phyloP scores from a whole-genome alignment of 2,888 invertebrate species.

The Aromia moschata region DNA sequence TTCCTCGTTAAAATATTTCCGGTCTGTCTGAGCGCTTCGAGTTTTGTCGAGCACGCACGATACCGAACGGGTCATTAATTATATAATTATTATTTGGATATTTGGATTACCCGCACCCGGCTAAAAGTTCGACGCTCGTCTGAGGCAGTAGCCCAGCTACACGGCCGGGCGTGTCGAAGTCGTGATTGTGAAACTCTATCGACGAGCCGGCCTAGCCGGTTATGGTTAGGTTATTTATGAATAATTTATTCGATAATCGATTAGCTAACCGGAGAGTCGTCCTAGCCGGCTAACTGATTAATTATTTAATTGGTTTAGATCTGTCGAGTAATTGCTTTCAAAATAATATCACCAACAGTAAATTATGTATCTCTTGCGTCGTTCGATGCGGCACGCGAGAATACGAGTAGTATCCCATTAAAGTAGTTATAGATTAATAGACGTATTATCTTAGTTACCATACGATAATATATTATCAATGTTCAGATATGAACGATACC shows the following conservation, averaged over 20 bases:
- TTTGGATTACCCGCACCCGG: not conserved
- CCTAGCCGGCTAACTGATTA: not conserved
- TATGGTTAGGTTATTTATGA: conserved; percentile 3
- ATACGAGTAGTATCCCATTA: no score
- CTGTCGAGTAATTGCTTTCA: conserved; percentile 1
- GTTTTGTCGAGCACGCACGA: not conserved
- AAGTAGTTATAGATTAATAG: no score
- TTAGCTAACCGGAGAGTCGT: conserved; percentile 5
- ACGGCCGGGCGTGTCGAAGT: not conserved
- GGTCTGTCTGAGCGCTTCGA: not conserved
- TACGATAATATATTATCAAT: no score
- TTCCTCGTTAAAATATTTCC: not conserved
- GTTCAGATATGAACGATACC: no score
- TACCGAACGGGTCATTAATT: not conserved
- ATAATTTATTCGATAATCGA: conserved; percentile 14
- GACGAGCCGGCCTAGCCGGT: conserved; percentile 1
- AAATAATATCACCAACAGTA: no score
- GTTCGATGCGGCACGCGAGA: no score
- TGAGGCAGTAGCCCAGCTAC: not conserved
- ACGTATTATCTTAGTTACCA: no score
- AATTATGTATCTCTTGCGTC: no score
- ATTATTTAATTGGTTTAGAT: not conserved
- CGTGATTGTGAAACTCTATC: not conserved
- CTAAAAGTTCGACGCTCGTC: not conserved
- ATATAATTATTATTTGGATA: not conserved